Conservation (phyloP, 1,140 invertebrate genomes). For the Drosophila pectinifera region DNA sequence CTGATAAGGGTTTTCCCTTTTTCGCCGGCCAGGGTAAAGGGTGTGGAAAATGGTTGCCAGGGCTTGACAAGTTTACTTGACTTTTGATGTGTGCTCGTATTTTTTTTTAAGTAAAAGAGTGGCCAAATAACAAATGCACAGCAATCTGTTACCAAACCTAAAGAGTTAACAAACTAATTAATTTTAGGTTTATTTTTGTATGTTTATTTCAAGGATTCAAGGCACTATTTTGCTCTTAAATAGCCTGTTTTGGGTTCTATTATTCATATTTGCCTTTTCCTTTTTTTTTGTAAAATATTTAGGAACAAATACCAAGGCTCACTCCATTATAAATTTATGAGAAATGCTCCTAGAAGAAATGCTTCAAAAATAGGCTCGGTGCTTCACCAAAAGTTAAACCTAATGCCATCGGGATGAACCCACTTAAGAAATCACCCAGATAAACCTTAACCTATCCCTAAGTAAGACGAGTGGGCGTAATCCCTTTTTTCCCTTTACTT, state of each 20-base stretch:
- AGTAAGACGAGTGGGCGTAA: background rate
- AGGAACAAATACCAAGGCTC: too few relatives aligned
- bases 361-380: too few relatives aligned
- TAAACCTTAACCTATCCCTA: slow-evolving; percentile 29
- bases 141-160: background rate
- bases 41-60: slow-evolving; percentile 15
- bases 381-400: background rate
- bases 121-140: slow-evolving; percentile 13
- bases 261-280: too few relatives aligned
- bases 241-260: too few relatives aligned
- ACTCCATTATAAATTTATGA: too few relatives aligned
- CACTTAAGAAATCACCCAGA: slow-evolving; percentile 14
- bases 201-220: background rate
- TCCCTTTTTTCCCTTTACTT: slow-evolving; percentile 8
- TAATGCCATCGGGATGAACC: slow-evolving; percentile 13
- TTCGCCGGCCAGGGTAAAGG: background rate
- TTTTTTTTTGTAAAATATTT: too few relatives aligned
- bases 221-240: too few relatives aligned
- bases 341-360: too few relatives aligned
- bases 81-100: slow-evolving; percentile 11
- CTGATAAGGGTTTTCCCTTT: slow-evolving; percentile 36
- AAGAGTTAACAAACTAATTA: background rate
- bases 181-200: background rate
- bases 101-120: background rate
- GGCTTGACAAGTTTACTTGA: slow-evolving; percentile 38